These are phyloP conservation scores for Pammene fasciana DNA, from an alignment of 2,888 invertebrate species.

Conservation along the genomic window DNA sequence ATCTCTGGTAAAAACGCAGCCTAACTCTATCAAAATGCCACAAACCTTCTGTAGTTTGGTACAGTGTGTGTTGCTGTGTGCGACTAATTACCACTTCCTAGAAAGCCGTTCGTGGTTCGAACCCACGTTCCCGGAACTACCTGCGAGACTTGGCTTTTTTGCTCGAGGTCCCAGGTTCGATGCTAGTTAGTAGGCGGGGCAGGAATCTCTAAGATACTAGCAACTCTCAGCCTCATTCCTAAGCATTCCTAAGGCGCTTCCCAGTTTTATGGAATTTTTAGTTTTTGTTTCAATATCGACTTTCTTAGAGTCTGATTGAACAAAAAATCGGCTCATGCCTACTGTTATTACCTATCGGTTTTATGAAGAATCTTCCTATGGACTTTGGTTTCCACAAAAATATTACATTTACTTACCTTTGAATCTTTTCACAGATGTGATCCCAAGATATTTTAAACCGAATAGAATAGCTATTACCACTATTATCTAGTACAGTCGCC, in stretches of 20 bases:
- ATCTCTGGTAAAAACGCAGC: too few species aligned
- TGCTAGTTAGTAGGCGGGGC: slow-evolving; percentile 21
- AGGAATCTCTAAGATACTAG: not conserved
- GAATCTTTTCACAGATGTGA: too few species aligned
- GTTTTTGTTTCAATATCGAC: not conserved
- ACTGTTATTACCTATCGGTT: too few species aligned
- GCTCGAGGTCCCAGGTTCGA: slow-evolving; percentile 8
- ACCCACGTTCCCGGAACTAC: slow-evolving; percentile 41
- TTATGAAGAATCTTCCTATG: too few species aligned
- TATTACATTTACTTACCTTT: too few species aligned
- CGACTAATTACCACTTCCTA: slow-evolving; percentile 49
- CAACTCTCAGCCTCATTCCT: too few species aligned
- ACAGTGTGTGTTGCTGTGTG: slow-evolving; percentile 3
- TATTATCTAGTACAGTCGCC: too few species aligned
- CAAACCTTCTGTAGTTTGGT: slow-evolving; percentile 11
- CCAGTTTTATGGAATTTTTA: not conserved
- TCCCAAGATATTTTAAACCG: too few species aligned
- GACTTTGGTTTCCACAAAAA: too few species aligned
- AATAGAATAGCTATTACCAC: too few species aligned
- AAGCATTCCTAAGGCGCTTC: not conserved
- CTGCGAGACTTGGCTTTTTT: slow-evolving; percentile 38
- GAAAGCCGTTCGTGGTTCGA: slow-evolving; percentile 46
- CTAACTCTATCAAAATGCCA: too few species aligned
- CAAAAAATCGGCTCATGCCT: too few species aligned
- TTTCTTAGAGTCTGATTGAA: not conserved